Evolutionary conservation across 2,113 vertebrate species (phyloP).

Genomic region (Todiramphus saurophagus): DNA sequence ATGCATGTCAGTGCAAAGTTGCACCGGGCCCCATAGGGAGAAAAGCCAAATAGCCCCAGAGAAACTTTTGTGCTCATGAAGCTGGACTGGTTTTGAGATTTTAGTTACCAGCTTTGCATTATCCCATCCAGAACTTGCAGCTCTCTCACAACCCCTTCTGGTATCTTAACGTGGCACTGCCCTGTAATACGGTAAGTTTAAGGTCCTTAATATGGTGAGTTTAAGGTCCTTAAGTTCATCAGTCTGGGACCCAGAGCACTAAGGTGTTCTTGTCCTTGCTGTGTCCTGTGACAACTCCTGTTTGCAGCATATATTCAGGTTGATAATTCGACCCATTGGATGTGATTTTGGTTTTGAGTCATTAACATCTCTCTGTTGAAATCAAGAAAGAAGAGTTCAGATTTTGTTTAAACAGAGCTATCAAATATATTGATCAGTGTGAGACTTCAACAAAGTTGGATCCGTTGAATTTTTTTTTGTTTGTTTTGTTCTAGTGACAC

Average conservation of each 20-base stretch:
- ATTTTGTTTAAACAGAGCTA: background rate
- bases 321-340: background rate
- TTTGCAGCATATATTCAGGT: background rate
- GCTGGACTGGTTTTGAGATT: background rate
- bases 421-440: background rate
- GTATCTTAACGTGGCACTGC: background rate
- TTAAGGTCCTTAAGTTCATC: background rate
- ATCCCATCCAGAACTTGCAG: background rate
- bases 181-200: fast-evolving
- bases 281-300: background rate
- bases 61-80: background rate
- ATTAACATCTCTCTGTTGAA: background rate
- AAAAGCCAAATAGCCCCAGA: background rate
- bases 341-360: background rate
- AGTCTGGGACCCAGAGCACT: background rate
- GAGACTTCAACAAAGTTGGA: background rate
- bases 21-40: background rate
- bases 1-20: background rate
- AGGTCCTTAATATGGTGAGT: background rate
- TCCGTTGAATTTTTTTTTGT: background rate
- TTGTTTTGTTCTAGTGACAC: background rate
- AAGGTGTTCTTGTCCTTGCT: fast-evolving
- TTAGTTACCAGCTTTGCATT: background rate
- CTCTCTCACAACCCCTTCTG: fast-evolving
- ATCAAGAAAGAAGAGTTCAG: background rate